Conservation (phyloP, 30 jellyfish, hydroid and myxozoan species). For the Hydractinia symbiolongicarpus region DNA sequence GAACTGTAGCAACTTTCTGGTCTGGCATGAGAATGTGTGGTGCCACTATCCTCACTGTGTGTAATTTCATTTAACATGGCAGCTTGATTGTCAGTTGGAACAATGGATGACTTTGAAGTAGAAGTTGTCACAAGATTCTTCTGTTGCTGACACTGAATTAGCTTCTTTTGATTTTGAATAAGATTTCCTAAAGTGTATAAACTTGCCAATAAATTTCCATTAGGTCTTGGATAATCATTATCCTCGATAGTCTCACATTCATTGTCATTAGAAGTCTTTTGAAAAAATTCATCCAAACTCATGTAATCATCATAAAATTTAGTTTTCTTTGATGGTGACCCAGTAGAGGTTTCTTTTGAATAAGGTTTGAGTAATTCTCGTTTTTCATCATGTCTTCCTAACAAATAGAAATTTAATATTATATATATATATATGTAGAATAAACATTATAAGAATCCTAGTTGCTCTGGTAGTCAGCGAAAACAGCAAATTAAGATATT, state of each 20-base stretch:
- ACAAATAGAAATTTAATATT: too few species aligned
- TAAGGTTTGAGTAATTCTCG: too few species aligned
- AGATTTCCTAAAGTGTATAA: constrained; percentile 2
- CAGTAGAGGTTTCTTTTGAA: too few species aligned
- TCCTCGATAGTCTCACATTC: neutral
- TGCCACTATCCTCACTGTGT: neutral
- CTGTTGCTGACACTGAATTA: neutral
- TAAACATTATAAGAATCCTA: too few species aligned
- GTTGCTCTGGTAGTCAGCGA: too few species aligned
- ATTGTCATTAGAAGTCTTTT: neutral
- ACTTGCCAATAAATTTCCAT: constrained; percentile 16
- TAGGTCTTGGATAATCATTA: constrained; percentile 9
- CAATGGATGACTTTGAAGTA: neutral
- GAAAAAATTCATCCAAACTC: constrained; percentile 17
- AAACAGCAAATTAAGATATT: too few species aligned
- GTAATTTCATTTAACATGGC: neutral
- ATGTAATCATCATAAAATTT: neutral
- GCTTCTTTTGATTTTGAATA: neutral
- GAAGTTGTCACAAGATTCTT: neutral
- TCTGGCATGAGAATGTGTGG: neutral
- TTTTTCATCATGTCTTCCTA: too few species aligned
- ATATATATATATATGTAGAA: too few species aligned
- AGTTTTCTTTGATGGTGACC: neutral
- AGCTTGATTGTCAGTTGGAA: neutral
- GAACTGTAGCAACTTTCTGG: neutral